phyloP scores from a whole-genome alignment of 2,888 invertebrate genomes.

The Eupithecia exiguata region DNA sequence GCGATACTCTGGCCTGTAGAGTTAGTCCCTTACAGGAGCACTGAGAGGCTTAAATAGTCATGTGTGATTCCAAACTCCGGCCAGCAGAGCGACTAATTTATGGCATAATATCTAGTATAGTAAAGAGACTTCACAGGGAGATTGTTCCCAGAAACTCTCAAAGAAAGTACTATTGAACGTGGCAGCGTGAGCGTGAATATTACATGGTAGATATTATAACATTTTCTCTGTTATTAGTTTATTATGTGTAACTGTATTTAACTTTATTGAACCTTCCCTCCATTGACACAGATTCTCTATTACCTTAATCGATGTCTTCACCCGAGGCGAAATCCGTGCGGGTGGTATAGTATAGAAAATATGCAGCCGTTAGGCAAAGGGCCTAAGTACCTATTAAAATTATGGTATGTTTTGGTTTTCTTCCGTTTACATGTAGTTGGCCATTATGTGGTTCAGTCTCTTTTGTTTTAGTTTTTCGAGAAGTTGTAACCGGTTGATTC shows the following conservation, averaged over 20 bases:
- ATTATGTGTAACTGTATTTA: neutral
- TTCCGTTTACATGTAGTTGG: no score
- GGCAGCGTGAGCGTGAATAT: neutral
- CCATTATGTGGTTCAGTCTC: no score
- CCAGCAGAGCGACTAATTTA: slow-evolving; percentile 42
- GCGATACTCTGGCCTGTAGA: neutral
- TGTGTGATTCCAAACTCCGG: slow-evolving; percentile 33
- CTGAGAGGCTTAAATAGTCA: slow-evolving; percentile 37
- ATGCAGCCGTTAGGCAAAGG: neutral
- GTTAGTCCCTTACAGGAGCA: slow-evolving; percentile 15
- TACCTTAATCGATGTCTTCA: neutral
- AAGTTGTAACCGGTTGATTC: neutral
- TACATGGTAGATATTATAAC: neutral
- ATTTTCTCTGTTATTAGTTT: neutral
- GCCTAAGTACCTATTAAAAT: neutral
- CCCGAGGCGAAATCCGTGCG: neutral
- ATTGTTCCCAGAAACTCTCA: slow-evolving; percentile 20
- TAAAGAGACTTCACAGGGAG: slow-evolving; percentile 36
- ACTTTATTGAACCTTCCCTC: neutral
- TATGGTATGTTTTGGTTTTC: no score
- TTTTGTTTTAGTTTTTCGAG: neutral
- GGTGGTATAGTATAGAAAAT: neutral
- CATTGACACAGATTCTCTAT: neutral
- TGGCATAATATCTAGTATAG: slow-evolving; percentile 41
- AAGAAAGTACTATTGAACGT: slow-evolving; percentile 6